A percentile compares a stretch with the other conserved stretches of the same genome.
phyloP scores from a whole-genome alignment of 1,140 invertebrate species.

The Cyclargus thomasi region DNA sequence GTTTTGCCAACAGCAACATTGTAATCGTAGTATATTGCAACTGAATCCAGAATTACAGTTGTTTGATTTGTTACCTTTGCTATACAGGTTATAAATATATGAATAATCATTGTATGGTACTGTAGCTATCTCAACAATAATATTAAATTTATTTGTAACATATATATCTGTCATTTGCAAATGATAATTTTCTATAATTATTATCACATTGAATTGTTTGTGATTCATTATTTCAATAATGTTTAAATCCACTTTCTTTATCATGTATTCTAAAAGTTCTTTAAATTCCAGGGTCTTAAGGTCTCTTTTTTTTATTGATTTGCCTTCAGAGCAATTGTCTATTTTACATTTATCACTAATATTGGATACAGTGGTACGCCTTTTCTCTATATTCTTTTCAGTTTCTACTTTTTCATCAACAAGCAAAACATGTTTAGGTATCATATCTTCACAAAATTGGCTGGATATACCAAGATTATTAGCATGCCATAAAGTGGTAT shows the following conservation, averaged over 20 bases:
- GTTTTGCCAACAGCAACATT: constrained; percentile 18
- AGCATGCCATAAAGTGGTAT: no score
- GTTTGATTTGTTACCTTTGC: background rate
- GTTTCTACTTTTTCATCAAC: no score
- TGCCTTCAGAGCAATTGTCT: no score
- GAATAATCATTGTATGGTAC: constrained; percentile 6
- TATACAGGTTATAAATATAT: background rate
- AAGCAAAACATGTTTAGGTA: no score
- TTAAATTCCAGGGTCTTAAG: no score
- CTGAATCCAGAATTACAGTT: background rate
- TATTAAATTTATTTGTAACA: background rate
- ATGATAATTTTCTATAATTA: constrained; percentile 12
- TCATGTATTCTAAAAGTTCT: no score
- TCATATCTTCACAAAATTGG: no score
- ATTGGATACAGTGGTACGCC: no score
- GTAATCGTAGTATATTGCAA: background rate
- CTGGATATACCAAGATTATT: no score
- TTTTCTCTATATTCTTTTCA: no score
- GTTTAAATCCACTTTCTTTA: background rate
- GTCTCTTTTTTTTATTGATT: no score
- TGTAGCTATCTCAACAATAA: constrained; percentile 8
- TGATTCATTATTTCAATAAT: background rate
- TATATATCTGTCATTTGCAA: constrained; percentile 6
- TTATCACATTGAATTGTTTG: constrained; percentile 9
- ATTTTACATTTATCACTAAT: no score